A percentile compares a stretch with the other conserved stretches of the same genome.
phyloP scores from a whole-genome alignment of 2,797 vertebrate genomes.

The Phalloptychus januarius region DNA sequence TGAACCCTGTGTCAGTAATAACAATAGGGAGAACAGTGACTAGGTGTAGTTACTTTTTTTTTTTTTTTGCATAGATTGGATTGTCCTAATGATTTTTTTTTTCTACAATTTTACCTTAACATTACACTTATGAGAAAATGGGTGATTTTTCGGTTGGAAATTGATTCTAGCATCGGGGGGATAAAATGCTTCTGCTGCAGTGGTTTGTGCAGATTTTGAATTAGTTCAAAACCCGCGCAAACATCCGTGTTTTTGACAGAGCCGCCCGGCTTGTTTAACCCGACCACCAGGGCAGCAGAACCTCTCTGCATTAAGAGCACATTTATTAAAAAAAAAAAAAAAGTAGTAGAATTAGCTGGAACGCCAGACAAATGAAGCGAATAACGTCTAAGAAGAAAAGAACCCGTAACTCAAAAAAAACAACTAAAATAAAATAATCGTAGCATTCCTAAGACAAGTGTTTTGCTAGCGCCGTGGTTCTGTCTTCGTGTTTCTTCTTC shows the following conservation, averaged over 20 bases:
- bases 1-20: constrained; percentile 52
- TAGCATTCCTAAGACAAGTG: constrained; percentile 62
- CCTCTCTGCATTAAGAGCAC: constrained; percentile 72
- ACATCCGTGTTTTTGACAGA: constrained; percentile 82
- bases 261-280: constrained; percentile 65
- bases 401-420: not conserved
- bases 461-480: constrained; percentile 65
- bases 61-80: constrained; percentile 45
- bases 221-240: constrained; percentile 73
- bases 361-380: constrained; percentile 11
- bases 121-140: constrained; percentile 44
- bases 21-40: constrained; percentile 54
- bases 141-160: constrained; percentile 48
- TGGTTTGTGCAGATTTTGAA: constrained; percentile 34
- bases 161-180: constrained; percentile 27
- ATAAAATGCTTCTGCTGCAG: constrained; percentile 20
- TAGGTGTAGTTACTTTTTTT: constrained; percentile 37
- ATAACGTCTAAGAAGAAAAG: not conserved
- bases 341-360: not conserved
- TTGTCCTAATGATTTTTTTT: constrained; percentile 55
- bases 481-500: constrained; percentile 73
- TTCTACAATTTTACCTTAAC: constrained; percentile 39
- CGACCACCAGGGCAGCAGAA: constrained; percentile 64
- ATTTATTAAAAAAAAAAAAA: constrained; percentile 26
- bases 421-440: constrained; percentile 12